Conservation (phyloP, 2,797 vertebrate genomes). For the Sebastes nivosus region DNA sequence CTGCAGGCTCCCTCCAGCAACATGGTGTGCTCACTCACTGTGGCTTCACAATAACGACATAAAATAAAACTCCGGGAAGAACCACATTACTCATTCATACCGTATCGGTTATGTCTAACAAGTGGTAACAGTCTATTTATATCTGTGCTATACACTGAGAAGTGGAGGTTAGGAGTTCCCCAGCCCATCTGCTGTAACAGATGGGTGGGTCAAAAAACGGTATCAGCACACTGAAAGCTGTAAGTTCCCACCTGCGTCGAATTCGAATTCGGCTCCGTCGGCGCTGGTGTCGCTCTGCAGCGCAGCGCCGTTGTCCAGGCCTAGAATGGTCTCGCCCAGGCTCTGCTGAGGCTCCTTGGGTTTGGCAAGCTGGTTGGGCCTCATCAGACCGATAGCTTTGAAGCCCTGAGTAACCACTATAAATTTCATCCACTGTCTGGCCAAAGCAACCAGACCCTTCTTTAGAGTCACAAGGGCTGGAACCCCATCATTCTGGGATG, state of each 20-base stretch:
- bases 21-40: constrained; percentile 99
- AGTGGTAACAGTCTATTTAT: not conserved
- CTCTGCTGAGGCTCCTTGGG: constrained; percentile 78
- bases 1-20: constrained; percentile 90
- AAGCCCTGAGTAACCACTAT: constrained; percentile 99
- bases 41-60: constrained; percentile 83
- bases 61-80: constrained; percentile 47
- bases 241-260: constrained; percentile 90
- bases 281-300: constrained; percentile 98
- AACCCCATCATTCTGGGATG: constrained; percentile 91
- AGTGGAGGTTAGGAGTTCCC: constrained; percentile 9
- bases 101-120: not conserved
- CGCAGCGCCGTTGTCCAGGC: constrained; percentile 88
- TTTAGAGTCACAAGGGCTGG: constrained; percentile 97
- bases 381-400: constrained; percentile 93
- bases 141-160: constrained; percentile 8
- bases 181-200: constrained; percentile 37
- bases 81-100: not conserved
- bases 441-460: constrained; percentile 96
- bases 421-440: constrained; percentile 99
- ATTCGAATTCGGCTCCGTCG: constrained; percentile 97
- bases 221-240: constrained; percentile 10
- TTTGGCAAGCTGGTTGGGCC: constrained; percentile 89
- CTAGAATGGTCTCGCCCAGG: constrained; percentile 78
- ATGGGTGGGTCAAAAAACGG: not conserved